Conservation (phyloP, 2,113 vertebrate genomes). For the Sialia sialis region DNA sequence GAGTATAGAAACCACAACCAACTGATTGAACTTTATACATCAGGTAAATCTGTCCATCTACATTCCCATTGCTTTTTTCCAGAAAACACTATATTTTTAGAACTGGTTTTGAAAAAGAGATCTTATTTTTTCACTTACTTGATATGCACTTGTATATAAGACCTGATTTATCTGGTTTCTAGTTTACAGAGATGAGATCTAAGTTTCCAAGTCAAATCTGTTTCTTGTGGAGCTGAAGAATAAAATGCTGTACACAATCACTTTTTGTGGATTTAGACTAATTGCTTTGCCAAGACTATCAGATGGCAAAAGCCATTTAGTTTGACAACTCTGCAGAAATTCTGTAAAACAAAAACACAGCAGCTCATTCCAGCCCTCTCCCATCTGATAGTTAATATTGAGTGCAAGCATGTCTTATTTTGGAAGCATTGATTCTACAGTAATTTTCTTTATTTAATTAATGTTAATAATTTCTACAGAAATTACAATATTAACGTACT, state of each 20-base stretch:
- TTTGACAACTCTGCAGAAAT: constrained; percentile 3
- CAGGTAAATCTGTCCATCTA: neutral
- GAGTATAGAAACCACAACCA: neutral
- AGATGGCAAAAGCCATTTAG: neutral
- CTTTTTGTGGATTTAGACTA: neutral
- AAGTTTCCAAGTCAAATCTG: neutral
- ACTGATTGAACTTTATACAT: neutral
- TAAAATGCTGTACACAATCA: neutral
- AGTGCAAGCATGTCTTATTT: neutral
- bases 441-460: neutral
- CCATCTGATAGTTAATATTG: neutral
- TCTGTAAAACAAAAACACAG: neutral
- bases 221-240: constrained; percentile 10
- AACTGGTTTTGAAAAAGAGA: neutral
- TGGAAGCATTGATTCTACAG: neutral
- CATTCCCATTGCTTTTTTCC: neutral
- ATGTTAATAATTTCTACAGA: neutral
- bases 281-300: neutral
- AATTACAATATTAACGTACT: neutral
- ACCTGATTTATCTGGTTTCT: neutral
- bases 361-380: neutral
- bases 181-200: neutral
- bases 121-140: neutral
- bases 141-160: neutral
- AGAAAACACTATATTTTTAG: neutral